phyloP scores from a whole-genome alignment of 2,797 vertebrate species.

The Cuniculus paca region DNA sequence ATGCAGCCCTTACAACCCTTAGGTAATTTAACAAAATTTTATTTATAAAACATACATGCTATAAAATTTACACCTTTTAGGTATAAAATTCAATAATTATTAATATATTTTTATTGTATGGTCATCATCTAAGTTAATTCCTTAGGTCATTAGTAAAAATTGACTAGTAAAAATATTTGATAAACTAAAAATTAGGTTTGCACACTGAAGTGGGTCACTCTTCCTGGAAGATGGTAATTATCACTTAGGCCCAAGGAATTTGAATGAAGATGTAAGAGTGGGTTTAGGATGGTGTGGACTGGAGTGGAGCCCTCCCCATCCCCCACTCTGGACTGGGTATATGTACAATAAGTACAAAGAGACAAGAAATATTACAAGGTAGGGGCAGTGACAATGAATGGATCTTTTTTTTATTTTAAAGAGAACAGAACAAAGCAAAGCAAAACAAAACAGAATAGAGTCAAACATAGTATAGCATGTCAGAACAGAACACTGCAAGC shows the following conservation, averaged over 20 bases:
- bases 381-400: background rate
- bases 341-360: constrained; percentile 25
- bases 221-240: background rate
- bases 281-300: background rate
- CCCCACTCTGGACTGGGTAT: background rate
- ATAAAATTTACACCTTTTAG: background rate
- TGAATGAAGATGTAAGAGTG: background rate
- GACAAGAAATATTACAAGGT: background rate
- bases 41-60: background rate
- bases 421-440: too few relatives aligned
- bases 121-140: background rate
- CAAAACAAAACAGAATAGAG: too few relatives aligned
- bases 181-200: too few relatives aligned
- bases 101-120: background rate
- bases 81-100: background rate
- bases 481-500: too few relatives aligned
- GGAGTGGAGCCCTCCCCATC: background rate
- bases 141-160: background rate
- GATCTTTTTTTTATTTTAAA: too few relatives aligned
- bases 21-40: background rate
- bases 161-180: too few relatives aligned
- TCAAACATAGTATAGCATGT: too few relatives aligned
- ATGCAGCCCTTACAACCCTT: background rate
- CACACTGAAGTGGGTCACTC: background rate
- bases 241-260: background rate